Base-by-base conservation (phyloP, 2,113 vertebrate species). In the Nettapus auritus region DNA sequence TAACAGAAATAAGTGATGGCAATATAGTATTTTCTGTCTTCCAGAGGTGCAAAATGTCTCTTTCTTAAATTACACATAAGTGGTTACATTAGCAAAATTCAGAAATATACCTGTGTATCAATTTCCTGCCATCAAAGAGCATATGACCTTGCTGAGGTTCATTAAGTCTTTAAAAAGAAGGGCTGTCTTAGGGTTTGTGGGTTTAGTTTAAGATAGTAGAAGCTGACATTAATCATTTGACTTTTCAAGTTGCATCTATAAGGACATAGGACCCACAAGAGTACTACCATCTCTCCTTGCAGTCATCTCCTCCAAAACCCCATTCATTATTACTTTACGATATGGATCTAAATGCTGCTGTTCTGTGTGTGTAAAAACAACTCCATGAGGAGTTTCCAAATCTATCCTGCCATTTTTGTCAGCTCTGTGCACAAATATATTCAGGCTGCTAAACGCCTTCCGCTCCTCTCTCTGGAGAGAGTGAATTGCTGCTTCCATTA, bases 401-500 rank as follows among this genome's bases (percentile, higher is more conserved):
- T 55, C 90, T 55, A 46, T 79, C 83, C 70, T 92, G 81, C 94
- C 92, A 85, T 90, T 96, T 95, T 85, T 76, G 34, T 91, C 44
- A 2, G 63, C 80, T 74, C 88, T 71, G 19, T 76, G 77, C 81
- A 76, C 83, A 92, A 92, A 89, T 90, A 93, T 85, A 95, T 89
- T 84, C 88, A 90, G 78, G 34, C 60, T 87, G 50, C 86, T 94
- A 93, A 95, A 84, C 2, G 11, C 29, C 83, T 94, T 94, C 88
- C 40, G 2, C 63, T 93, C 11, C 42, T 76, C 70, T 83, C 92
- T 96, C 95, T 86, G 52, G 85, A 94, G 95, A 94, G 57, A 91
- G 34, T 62, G 76, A 90, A 91, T 94, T 96, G 87, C 70, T 94
- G 70, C 78, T 97, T 96, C 90, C 85, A 86, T 85, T 95, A 86